Evolutionary conservation across 2,113 vertebrate genomes (phyloP).

Genomic region (Oncorhynchus mykiss): DNA sequence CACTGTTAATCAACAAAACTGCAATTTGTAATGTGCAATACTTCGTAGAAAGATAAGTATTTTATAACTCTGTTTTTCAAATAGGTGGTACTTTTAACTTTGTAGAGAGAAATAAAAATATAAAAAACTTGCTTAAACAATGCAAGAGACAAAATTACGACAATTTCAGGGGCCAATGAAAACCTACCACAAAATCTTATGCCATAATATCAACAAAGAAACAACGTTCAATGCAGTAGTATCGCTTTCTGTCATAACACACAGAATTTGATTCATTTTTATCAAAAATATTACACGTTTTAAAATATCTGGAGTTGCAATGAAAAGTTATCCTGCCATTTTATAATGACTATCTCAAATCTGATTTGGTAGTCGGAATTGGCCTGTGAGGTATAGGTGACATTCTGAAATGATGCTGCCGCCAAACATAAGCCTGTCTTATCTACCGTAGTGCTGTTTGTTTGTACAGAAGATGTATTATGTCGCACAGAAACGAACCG

Average conservation of each 20-base stretch:
- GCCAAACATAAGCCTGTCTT: not conserved
- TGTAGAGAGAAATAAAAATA: too few relatives aligned
- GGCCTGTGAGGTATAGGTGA: not conserved
- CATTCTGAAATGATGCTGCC: not conserved
- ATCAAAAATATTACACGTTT: not conserved
- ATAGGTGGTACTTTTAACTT: too few relatives aligned
- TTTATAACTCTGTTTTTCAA: constrained; percentile 47
- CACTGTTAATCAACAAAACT: constrained; percentile 62
- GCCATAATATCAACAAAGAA: constrained; percentile 30
- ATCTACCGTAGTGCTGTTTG: not conserved
- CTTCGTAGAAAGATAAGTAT: constrained; percentile 60
- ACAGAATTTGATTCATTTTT: not conserved
- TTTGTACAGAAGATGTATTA: not conserved
- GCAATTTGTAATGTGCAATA: constrained; percentile 72
- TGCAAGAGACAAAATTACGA: constrained; percentile 6
- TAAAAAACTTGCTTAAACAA: not conserved
- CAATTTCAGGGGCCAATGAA: constrained; percentile 54
- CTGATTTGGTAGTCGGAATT: constrained; percentile 15
- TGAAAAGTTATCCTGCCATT: not conserved
- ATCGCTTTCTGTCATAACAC: constrained; percentile 29
- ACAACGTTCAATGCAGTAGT: constrained; percentile 23
- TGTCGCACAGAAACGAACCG: too few relatives aligned
- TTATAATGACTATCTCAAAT: not conserved
- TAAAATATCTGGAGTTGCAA: not conserved
- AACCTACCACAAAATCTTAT: constrained; percentile 9